Conservation (phyloP, 1,140 invertebrate species). For the Radopholus similis region DNA sequence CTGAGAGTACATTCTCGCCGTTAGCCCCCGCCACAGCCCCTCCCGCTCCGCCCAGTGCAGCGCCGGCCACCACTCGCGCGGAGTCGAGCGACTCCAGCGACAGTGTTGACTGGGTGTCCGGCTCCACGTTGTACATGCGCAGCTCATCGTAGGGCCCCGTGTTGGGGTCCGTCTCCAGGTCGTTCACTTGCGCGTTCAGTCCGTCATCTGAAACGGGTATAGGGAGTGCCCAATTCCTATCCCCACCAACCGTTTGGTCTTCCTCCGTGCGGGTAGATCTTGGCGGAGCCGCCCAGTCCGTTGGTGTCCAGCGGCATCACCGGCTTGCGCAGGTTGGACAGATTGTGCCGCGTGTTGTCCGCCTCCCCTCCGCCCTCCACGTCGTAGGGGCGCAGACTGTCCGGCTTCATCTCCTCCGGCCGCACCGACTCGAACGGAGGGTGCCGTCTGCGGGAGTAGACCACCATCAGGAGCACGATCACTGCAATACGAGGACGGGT, state of each 20-base stretch:
- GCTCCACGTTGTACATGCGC: constrained; percentile 56
- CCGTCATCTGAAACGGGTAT: constrained; percentile 41
- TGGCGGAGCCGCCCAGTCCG: constrained; percentile 25
- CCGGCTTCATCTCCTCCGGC: constrained; percentile 57
- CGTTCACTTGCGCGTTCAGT: constrained; percentile 55
- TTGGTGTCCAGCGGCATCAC: constrained; percentile 51
- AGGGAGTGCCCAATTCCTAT: not conserved
- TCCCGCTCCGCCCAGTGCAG: not conserved
- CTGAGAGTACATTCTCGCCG: not conserved
- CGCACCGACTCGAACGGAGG: constrained; percentile 50
- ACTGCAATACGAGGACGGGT: constrained; percentile 22
- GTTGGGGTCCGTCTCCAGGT: constrained; percentile 57
- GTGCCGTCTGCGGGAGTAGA: constrained; percentile 31
- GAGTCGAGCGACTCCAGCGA: constrained; percentile 53
- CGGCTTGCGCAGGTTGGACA: constrained; percentile 54
- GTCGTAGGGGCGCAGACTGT: constrained; percentile 52
- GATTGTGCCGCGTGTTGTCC: constrained; percentile 56
- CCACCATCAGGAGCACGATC: constrained; percentile 48
- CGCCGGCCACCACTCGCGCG: constrained; percentile 9
- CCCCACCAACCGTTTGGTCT: not conserved
- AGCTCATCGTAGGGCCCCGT: constrained; percentile 57
- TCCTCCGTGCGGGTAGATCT: constrained; percentile 43
- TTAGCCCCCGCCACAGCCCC: not conserved
- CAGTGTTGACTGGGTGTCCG: constrained; percentile 56
- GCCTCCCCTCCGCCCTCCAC: constrained; percentile 59